Conservation (phyloP, 2,888 invertebrate genomes). For the Deroplatys truncata region DNA sequence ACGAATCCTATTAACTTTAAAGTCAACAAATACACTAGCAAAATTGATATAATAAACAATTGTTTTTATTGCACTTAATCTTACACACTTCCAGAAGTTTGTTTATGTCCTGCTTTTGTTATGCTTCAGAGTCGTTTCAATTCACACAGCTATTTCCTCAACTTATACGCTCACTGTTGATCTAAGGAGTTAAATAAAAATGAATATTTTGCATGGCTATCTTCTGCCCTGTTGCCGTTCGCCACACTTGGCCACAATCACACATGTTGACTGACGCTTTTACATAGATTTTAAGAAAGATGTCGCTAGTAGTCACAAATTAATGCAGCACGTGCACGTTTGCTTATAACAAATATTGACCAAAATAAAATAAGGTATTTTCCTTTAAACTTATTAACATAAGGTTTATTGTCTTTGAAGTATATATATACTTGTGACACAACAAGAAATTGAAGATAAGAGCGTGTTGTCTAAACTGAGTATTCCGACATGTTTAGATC, state of each 20-base stretch:
- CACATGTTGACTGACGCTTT: conserved; percentile 29
- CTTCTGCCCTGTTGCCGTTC: neutral
- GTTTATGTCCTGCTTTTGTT: neutral
- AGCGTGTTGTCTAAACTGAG: too few relatives aligned
- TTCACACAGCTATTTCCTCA: neutral
- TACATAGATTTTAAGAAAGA: conserved; percentile 8
- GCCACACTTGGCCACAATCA: conserved; percentile 5
- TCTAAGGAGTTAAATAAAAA: neutral
- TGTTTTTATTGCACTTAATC: neutral
- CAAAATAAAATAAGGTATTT: neutral
- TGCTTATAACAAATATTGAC: neutral
- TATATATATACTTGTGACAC: too few relatives aligned
- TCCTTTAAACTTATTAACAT: neutral
- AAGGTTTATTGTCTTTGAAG: too few relatives aligned
- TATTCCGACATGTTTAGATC: too few relatives aligned
- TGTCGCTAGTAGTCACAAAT: conserved; percentile 20
- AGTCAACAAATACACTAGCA: neutral
- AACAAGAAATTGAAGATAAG: too few relatives aligned
- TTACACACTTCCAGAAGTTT: neutral
- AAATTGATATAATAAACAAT: neutral
- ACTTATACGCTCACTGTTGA: neutral
- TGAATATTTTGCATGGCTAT: neutral
- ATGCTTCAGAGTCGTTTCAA: neutral
- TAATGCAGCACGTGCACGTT: neutral
- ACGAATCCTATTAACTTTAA: neutral